Percentiles rank a stretch among this genome's conserved stretches.
Evolutionary conservation across 1,140 invertebrate species (phyloP).

Genomic region (Stenopsyche tienmushanensis): DNA sequence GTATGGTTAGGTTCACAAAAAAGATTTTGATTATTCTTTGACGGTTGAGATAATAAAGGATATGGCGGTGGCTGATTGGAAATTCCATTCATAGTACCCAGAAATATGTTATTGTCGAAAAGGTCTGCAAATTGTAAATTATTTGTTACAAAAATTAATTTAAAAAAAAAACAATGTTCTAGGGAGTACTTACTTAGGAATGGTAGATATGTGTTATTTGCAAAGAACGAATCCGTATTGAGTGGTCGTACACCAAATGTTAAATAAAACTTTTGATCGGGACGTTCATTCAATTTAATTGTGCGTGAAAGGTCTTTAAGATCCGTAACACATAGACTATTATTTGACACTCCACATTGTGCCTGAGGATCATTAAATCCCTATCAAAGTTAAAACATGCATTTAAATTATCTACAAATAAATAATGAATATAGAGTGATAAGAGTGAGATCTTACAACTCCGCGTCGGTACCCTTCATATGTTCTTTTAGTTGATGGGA

Average conservation of each 20-base stretch:
- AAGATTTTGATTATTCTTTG: neutral
- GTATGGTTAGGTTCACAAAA: constrained; percentile 1
- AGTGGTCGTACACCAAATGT: constrained; percentile 12
- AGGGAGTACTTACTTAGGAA: constrained; percentile 20
- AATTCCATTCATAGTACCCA: constrained; percentile 26
- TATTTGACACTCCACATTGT: neutral
- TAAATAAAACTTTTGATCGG: constrained; percentile 15
- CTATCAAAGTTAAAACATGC: constrained; percentile 16
- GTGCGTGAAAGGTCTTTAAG: neutral
- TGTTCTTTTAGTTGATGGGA: neutral
- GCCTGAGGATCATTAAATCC: constrained; percentile 12
- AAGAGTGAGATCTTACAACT: constrained; percentile 19
- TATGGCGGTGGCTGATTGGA: neutral
- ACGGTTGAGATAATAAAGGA: constrained; percentile 19
- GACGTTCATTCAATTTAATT: neutral
- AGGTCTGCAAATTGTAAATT: constrained; percentile 11
- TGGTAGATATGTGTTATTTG: neutral
- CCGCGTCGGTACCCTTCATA: constrained; percentile 13
- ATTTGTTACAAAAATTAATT: neutral
- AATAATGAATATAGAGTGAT: neutral
- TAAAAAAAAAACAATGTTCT: neutral
- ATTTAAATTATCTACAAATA: neutral
- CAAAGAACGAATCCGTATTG: constrained; percentile 5
- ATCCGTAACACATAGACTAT: constrained; percentile 6
- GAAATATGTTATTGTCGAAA: neutral